phyloP scores from a whole-genome alignment of 2,113 vertebrate genomes.

The Notiomystis cincta region DNA sequence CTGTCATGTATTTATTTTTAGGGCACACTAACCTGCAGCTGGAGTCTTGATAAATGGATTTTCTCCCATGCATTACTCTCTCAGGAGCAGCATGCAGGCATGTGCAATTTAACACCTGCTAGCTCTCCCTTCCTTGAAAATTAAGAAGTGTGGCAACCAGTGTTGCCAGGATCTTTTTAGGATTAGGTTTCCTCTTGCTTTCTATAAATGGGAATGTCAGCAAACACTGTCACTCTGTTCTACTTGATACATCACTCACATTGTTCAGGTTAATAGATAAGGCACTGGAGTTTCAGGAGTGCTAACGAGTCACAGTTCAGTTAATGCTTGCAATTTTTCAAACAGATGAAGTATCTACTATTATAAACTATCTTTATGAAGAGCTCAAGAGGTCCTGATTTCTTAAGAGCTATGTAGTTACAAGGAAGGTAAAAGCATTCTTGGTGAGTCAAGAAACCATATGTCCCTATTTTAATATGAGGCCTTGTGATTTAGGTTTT shows the following conservation, averaged over 20 bases:
- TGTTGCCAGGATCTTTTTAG: background rate
- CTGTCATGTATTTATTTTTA: background rate
- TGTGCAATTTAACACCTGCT: background rate
- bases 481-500: background rate
- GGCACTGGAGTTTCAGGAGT: background rate
- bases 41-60: background rate
- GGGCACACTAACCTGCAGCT: background rate
- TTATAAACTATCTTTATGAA: background rate
- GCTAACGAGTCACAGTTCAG: background rate
- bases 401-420: background rate
- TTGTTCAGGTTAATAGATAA: background rate
- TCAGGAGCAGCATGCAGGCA: background rate
- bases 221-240: constrained; percentile 18
- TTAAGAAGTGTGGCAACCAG: background rate
- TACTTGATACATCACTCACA: background rate
- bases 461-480: background rate
- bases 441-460: background rate
- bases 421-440: background rate
- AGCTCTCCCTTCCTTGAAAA: constrained; percentile 2
- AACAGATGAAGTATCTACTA: background rate
- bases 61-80: background rate
- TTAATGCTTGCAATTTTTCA: background rate
- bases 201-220: background rate
- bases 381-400: background rate
- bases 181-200: constrained; percentile 38